A percentile compares a stretch with the other conserved stretches of the same genome.
Conservation (phyloP, 2,888 invertebrate species). For the Serrognathus titanus region DNA sequence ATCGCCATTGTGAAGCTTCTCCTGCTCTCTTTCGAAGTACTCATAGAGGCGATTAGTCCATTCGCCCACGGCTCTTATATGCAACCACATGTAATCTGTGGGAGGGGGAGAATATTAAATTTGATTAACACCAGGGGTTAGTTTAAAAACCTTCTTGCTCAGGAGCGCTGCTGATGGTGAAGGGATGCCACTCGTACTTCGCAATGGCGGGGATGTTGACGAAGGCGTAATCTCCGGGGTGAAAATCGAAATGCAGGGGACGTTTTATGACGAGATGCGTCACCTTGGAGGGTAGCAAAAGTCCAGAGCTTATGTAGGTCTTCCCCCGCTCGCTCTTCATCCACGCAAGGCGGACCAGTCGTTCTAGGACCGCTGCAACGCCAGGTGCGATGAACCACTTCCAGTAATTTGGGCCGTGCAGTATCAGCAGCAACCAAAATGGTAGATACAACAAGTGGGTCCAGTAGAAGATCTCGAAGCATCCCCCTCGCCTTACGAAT, state of each 20-base stretch:
- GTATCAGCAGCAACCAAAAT: constrained; percentile 78
- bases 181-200: constrained; percentile 94
- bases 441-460: constrained; percentile 85
- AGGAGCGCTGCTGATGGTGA: constrained; percentile 93
- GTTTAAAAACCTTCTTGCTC: constrained; percentile 74
- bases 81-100: constrained; percentile 85
- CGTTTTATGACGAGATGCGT: constrained; percentile 87
- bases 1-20: constrained; percentile 62
- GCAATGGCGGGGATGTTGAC: constrained; percentile 91
- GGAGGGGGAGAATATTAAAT: not conserved
- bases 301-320: constrained; percentile 84
- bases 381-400: constrained; percentile 90
- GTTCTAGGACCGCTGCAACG: constrained; percentile 72
- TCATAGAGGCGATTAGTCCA: constrained; percentile 88
- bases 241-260: constrained; percentile 81
- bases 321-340: constrained; percentile 75
- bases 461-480: constrained; percentile 95
- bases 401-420: constrained; percentile 93
- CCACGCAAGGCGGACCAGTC: constrained; percentile 61
- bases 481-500: constrained; percentile 80
- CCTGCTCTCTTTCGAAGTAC: constrained; percentile 82
- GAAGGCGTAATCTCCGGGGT: constrained; percentile 92
- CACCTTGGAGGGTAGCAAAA: constrained; percentile 83
- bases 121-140: not conserved
- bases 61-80: constrained; percentile 88